Conservation (phyloP, 1,140 invertebrate genomes). For the Cotesia glomerata region DNA sequence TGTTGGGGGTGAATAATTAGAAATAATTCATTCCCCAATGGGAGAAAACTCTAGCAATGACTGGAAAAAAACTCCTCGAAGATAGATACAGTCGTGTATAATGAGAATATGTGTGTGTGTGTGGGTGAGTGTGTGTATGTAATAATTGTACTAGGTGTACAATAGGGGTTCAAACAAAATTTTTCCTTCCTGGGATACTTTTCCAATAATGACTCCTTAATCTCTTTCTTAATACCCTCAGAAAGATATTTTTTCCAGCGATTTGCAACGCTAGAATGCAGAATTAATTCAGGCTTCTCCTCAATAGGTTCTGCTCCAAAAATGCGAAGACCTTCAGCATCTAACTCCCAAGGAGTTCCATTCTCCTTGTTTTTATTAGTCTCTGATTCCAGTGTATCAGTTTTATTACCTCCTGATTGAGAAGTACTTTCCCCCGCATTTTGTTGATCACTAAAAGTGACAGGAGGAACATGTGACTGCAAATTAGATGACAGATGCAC, state of each 20-base stretch:
- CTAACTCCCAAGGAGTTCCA: background rate
- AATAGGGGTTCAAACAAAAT: background rate
- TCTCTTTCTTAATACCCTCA: background rate
- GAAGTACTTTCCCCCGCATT: background rate
- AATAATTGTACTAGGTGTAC: too few species aligned
- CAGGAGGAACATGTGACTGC: background rate
- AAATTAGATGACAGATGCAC: too few species aligned
- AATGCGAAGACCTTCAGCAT: background rate
- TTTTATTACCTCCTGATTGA: too few species aligned
- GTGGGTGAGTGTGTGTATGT: too few species aligned
- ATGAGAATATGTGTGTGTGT: too few species aligned
- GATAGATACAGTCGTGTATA: too few species aligned
- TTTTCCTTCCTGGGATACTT: background rate
- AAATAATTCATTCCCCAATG: too few species aligned
- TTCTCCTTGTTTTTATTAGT: background rate
- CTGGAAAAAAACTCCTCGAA: too few species aligned
- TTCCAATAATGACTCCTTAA: background rate
- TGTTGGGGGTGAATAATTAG: too few species aligned
- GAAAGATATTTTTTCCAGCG: slow-evolving; percentile 14
- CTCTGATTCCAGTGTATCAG: background rate
- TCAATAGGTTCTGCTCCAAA: slow-evolving; percentile 1
- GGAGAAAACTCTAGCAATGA: too few species aligned
- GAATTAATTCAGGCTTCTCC: background rate
- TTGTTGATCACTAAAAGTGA: background rate
- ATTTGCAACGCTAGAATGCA: background rate